Conservation (phyloP, 2,797 vertebrate species). For the Myripristis jacobus region DNA sequence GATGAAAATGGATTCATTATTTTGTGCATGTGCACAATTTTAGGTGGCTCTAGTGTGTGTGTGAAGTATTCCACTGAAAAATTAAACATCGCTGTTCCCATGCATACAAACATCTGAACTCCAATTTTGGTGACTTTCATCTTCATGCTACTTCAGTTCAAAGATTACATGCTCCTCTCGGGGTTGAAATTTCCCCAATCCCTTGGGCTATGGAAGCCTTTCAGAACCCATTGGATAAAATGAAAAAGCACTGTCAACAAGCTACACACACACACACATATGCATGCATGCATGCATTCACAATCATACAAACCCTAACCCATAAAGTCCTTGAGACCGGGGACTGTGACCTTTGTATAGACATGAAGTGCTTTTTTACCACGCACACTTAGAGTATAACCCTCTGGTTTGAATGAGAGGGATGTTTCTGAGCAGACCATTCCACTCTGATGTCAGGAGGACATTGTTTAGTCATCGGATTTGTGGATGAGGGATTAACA, state of each 20-base stretch:
- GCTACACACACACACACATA: not conserved
- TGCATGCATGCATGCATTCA: constrained; percentile 9
- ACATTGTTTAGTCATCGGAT: constrained; percentile 82
- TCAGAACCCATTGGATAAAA: too few relatives aligned
- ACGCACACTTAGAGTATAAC: constrained; percentile 33
- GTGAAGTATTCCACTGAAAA: too few relatives aligned
- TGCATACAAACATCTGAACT: too few relatives aligned
- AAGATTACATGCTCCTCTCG: too few relatives aligned
- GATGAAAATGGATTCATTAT: not conserved
- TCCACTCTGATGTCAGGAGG: constrained; percentile 72
- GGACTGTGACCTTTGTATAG: constrained; percentile 56
- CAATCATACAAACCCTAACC: constrained; percentile 16
- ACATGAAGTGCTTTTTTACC: constrained; percentile 48
- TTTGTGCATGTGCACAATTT: not conserved
- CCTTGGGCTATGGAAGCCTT: too few relatives aligned
- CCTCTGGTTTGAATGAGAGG: constrained; percentile 54
- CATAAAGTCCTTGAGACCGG: constrained; percentile 14
- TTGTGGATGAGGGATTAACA: constrained; percentile 82
- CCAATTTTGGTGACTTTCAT: too few relatives aligned
- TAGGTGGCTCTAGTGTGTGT: not conserved
- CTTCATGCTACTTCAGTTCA: too few relatives aligned
- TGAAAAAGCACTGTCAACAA: too few relatives aligned
- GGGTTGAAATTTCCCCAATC: too few relatives aligned
- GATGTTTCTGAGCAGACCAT: constrained; percentile 70
- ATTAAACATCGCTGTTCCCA: too few relatives aligned